Conservation (phyloP, 2,888 invertebrate genomes). For the Cantharis nigra region DNA sequence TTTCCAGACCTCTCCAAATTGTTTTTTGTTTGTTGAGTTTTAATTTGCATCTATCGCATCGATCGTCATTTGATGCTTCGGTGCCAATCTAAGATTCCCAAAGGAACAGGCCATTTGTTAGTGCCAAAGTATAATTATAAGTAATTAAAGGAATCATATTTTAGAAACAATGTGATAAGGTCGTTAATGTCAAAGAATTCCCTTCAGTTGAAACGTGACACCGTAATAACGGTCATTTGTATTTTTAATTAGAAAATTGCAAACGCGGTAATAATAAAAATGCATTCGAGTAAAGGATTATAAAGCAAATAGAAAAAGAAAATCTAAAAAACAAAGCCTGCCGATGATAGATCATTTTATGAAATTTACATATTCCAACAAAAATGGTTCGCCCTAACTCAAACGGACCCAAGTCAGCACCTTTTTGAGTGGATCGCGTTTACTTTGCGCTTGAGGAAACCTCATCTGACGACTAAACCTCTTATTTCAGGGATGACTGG, state of each 20-base stretch:
- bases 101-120: constrained; percentile 25
- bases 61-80: constrained; percentile 24
- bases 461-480: constrained; percentile 21
- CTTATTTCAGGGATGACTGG: constrained; percentile 23
- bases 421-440: constrained; percentile 44
- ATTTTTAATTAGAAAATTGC: background rate
- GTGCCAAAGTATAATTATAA: constrained; percentile 29
- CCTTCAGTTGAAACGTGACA: constrained; percentile 28
- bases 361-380: constrained; percentile 56
- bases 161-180: constrained; percentile 31
- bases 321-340: constrained; percentile 36
- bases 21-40: background rate
- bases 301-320: background rate
- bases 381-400: constrained; percentile 45
- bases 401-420: constrained; percentile 41
- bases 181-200: constrained; percentile 33
- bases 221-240: constrained; percentile 10
- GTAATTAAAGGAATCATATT: constrained; percentile 32
- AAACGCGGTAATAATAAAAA: background rate
- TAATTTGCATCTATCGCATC: constrained; percentile 3
- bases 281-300: background rate
- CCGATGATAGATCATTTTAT: constrained; percentile 48
- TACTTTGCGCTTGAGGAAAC: constrained; percentile 36
- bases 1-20: constrained; percentile 11
- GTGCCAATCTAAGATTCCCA: constrained; percentile 27